A percentile compares a stretch with the other conserved stretches of the same genome.
phyloP scores from a whole-genome alignment of 1,140 invertebrate species.

The Drosophila pallidifrons region DNA sequence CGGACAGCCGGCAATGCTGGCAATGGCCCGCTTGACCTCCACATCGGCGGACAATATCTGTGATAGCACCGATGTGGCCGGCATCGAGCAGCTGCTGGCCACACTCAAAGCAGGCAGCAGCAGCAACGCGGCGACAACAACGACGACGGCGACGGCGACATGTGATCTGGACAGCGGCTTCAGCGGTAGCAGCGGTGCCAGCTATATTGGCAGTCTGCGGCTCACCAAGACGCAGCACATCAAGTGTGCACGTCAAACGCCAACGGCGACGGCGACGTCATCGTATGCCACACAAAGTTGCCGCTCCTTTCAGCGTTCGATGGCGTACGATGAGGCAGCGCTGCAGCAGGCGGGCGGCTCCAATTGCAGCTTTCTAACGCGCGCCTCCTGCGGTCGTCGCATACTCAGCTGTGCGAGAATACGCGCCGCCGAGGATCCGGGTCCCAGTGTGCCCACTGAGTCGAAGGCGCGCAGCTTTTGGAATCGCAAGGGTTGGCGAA shows the following conservation, averaged over 20 bases:
- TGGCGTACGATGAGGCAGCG: conserved; percentile 44
- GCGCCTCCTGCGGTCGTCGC: conserved; percentile 73
- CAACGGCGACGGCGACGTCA: conserved; percentile 15
- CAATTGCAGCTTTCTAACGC: conserved; percentile 61
- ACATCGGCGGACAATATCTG: conserved; percentile 82
- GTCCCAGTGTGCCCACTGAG: conserved; percentile 67
- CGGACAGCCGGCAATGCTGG: conserved; percentile 63
- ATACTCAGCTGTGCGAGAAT: conserved; percentile 78
- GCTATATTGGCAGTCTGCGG: conserved; percentile 89
- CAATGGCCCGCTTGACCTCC: conserved; percentile 62
- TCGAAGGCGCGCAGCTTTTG: conserved; percentile 87
- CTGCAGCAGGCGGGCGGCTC: background rate
- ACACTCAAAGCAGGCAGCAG: conserved; percentile 85
- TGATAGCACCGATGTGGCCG: conserved; percentile 61
- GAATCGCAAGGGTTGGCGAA: conserved; percentile 91
- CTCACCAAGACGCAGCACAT: conserved; percentile 85
- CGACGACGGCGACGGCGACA: conserved; percentile 35
- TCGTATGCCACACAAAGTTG: conserved; percentile 66
- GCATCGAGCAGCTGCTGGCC: conserved; percentile 85
- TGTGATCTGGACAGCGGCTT: conserved; percentile 92
- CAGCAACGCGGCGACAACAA: conserved; percentile 49
- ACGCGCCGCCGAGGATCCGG: conserved; percentile 77
- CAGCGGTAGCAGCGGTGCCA: conserved; percentile 91
- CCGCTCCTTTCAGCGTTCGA: conserved; percentile 71
- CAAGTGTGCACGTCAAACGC: conserved; percentile 73